phyloP scores from a whole-genome alignment of 2,888 invertebrate species.

The Frankliniella fusca region DNA sequence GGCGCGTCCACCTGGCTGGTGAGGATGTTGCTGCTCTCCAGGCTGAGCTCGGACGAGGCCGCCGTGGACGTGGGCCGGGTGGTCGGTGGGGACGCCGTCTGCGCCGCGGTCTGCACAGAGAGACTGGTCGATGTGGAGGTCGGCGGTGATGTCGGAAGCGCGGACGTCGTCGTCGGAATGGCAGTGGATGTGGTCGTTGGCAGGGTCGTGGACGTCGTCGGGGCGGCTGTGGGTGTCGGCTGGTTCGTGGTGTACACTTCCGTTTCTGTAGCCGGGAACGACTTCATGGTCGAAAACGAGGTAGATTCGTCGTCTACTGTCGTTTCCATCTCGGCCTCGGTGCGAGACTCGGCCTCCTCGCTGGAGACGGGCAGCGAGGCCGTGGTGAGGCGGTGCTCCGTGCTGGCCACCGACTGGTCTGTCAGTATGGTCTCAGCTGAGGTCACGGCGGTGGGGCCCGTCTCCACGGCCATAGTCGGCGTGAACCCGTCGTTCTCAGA shows the following conservation, averaged over 20 bases:
- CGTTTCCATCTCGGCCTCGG: constrained; percentile 24
- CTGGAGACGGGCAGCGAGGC: not conserved
- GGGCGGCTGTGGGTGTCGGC: constrained; percentile 27
- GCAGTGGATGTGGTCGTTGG: not conserved
- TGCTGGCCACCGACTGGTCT: constrained; percentile 42
- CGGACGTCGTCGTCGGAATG: not conserved
- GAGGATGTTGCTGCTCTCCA: constrained; percentile 24
- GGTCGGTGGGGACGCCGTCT: no score
- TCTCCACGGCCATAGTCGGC: constrained; percentile 23
- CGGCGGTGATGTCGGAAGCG: not conserved
- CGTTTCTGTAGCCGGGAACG: constrained; percentile 27
- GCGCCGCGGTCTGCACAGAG: no score
- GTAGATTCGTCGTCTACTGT: not conserved
- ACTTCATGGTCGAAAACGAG: not conserved
- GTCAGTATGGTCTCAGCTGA: constrained; percentile 39
- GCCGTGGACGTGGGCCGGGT: constrained; percentile 23
- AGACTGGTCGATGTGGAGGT: no score
- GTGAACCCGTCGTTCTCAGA: constrained; percentile 27
- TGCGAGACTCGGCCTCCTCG: constrained; percentile 21
- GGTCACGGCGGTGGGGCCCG: constrained; percentile 29
- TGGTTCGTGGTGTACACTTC: not conserved
- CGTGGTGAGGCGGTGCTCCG: not conserved
- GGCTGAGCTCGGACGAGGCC: constrained; percentile 29
- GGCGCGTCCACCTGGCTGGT: not conserved
- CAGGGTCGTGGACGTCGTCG: constrained; percentile 1